A percentile compares a stretch with the other conserved stretches of the same genome.
Conservation (phyloP, 2,113 vertebrate species). For the Asarcornis scutulata region DNA sequence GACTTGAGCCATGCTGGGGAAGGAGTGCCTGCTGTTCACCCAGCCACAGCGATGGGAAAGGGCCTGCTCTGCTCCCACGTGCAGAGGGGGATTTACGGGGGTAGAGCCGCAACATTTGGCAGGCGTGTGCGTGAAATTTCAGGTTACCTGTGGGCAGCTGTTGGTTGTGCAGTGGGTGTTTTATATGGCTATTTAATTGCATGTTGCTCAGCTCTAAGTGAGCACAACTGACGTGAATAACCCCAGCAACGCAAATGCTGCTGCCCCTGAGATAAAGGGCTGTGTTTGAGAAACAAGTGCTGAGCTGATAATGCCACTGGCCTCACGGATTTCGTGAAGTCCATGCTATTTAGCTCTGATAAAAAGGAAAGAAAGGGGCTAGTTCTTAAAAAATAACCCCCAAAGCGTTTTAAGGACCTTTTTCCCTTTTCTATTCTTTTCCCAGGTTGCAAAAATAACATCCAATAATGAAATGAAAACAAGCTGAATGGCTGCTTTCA, state of each 20-base stretch:
- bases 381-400: slow-evolving; percentile 27
- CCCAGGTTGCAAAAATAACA: slow-evolving; percentile 64
- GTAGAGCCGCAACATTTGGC: neutral
- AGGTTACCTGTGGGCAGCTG: slow-evolving; percentile 2
- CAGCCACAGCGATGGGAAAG: neutral
- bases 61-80: neutral
- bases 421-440: slow-evolving; percentile 5
- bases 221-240: neutral
- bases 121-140: neutral
- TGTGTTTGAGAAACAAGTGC: neutral
- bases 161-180: neutral
- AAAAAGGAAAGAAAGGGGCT: slow-evolving; percentile 23
- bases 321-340: neutral
- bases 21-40: neutral
- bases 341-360: neutral
- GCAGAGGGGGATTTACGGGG: neutral
- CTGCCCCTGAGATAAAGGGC: neutral
- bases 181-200: slow-evolving; percentile 28
- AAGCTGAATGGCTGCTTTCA: slow-evolving; percentile 43
- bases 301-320: neutral
- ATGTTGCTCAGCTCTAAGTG: neutral
- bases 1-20: neutral
- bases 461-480: slow-evolving; percentile 79
- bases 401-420: slow-evolving; percentile 16
- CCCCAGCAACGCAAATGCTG: neutral